These are phyloP conservation scores for Thumatha senex DNA, from an alignment of 2,888 invertebrate species.

Conservation along the genomic window DNA sequence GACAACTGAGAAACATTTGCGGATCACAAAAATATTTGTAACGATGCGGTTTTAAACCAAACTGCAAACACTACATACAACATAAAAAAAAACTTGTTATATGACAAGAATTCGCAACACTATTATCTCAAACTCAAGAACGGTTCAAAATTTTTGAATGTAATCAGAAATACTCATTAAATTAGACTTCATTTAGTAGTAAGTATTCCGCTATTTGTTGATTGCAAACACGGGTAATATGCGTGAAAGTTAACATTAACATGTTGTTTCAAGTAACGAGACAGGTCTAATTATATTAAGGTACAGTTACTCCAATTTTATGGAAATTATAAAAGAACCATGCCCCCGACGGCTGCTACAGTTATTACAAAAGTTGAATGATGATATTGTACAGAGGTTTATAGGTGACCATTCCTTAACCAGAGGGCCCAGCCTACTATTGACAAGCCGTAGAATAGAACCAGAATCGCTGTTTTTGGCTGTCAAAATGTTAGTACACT, in stretches of 20 bases:
- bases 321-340: slow-evolving; percentile 5
- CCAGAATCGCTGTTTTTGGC: too few species aligned
- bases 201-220: slow-evolving; percentile 20
- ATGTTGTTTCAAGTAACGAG: slow-evolving; percentile 6
- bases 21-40: too few species aligned
- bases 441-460: too few species aligned
- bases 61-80: too few species aligned
- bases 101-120: too few species aligned
- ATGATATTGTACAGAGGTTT: too few species aligned
- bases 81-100: too few species aligned
- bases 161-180: slow-evolving; percentile 18
- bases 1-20: too few species aligned
- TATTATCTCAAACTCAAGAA: slow-evolving; percentile 5
- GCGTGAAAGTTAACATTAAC: slow-evolving; percentile 15
- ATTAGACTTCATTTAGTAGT: slow-evolving; percentile 23
- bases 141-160: slow-evolving; percentile 15
- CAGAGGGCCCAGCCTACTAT: too few species aligned
- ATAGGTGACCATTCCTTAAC: too few species aligned
- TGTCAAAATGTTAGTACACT: too few species aligned
- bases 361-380: background rate
- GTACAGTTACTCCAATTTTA: slow-evolving; percentile 12
- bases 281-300: slow-evolving; percentile 11
- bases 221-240: slow-evolving; percentile 7
- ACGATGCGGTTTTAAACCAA: too few species aligned
- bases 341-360: background rate